Evolutionary conservation across 2,113 vertebrate species (phyloP).

Genomic region (Lycocorax pyrrhopterus): DNA sequence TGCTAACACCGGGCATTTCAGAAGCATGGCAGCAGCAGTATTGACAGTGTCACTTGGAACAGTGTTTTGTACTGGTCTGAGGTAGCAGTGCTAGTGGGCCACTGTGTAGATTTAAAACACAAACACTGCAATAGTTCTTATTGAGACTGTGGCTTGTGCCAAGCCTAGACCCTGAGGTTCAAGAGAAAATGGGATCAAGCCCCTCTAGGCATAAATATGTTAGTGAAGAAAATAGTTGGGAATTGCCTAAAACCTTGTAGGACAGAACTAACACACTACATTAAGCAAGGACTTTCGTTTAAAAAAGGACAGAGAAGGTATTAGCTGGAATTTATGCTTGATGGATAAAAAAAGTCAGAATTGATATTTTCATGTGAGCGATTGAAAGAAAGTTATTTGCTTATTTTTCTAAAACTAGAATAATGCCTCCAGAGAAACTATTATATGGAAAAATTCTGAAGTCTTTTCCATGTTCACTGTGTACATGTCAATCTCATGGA

Average conservation of each 20-base stretch:
- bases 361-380: neutral
- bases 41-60: neutral
- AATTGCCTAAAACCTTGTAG: neutral
- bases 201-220: neutral
- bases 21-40: neutral
- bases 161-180: neutral
- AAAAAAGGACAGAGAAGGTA: neutral
- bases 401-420: neutral
- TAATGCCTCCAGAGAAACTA: neutral
- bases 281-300: neutral
- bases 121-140: neutral
- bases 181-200: neutral
- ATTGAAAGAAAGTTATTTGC: neutral
- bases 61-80: neutral
- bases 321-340: neutral
- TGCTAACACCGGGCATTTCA: neutral
- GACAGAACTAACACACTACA: neutral
- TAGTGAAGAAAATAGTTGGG: neutral
- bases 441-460: neutral
- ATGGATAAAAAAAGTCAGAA: neutral
- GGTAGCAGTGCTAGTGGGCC: neutral
- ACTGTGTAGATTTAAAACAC: neutral
- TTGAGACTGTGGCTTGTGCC: neutral
- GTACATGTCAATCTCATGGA: neutral
- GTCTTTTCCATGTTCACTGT: neutral